Evolutionary conservation across 1,140 invertebrate species (phyloP).

Genomic region (Drosophila equinoxialis): DNA sequence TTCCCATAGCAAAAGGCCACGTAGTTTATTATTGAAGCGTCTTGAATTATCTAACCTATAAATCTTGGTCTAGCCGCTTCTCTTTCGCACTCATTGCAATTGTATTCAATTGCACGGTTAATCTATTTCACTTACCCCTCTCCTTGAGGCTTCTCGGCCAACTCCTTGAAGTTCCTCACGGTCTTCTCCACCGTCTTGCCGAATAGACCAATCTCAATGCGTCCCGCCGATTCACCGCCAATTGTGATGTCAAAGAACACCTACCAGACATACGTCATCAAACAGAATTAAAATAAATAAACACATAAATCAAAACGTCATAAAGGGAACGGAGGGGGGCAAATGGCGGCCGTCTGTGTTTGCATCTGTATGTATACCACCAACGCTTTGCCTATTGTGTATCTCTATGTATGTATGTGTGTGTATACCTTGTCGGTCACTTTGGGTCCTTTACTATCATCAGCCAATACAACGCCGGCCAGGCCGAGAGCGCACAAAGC

Average conservation of each 20-base stretch:
- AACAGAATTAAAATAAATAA: constrained; percentile 36
- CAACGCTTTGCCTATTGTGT: constrained; percentile 37
- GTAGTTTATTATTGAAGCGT: constrained; percentile 59
- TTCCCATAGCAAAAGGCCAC: constrained; percentile 60
- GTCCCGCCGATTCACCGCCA: constrained; percentile 90
- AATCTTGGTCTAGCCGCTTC: constrained; percentile 25
- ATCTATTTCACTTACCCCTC: constrained; percentile 85
- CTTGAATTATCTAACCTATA: constrained; percentile 61
- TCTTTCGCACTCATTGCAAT: neutral
- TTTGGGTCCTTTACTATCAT: constrained; percentile 87
- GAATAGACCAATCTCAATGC: constrained; percentile 95
- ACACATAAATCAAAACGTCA: constrained; percentile 24
- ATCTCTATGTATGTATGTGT: constrained; percentile 7
- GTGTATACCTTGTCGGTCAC: constrained; percentile 88
- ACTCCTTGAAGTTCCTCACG: constrained; percentile 94
- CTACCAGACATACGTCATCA: constrained; percentile 84
- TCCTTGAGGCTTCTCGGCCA: constrained; percentile 90
- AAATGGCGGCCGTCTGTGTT: constrained; percentile 44
- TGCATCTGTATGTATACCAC: constrained; percentile 30
- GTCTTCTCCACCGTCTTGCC: constrained; percentile 99
- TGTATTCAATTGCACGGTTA: constrained; percentile 15
- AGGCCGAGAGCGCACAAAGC: constrained; percentile 64
- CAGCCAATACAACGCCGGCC: constrained; percentile 69
- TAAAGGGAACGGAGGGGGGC: constrained; percentile 32
- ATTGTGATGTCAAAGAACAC: constrained; percentile 97